A percentile compares a stretch with the other conserved stretches of the same genome.
Conservation (phyloP, 2,113 vertebrate genomes). For the Bombycilla garrulus region DNA sequence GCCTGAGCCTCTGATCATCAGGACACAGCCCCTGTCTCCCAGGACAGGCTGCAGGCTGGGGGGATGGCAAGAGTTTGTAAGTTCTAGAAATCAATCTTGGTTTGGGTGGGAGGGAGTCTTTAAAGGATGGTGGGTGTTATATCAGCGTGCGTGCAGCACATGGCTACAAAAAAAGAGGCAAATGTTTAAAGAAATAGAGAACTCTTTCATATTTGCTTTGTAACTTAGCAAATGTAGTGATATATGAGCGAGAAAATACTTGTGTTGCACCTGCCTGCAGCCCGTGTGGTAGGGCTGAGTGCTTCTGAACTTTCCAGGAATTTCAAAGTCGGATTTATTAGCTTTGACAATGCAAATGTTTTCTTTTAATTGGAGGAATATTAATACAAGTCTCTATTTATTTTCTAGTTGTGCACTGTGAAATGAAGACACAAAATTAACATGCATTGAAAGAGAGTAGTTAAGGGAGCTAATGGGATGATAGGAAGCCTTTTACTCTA, state of each 20-base stretch:
- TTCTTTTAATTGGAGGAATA: not conserved
- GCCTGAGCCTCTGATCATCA: not conserved
- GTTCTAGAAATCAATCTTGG: not conserved
- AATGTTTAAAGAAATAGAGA: not conserved
- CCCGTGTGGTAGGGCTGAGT: not conserved
- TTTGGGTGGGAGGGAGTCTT: not conserved
- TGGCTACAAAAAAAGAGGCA: not conserved
- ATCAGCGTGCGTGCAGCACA: not conserved
- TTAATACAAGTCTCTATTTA: not conserved
- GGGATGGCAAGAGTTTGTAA: rapidly evolving
- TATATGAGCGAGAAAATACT: not conserved
- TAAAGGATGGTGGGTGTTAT: not conserved
- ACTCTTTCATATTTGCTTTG: not conserved
- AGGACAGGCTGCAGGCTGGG: not conserved
- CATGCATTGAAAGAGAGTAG: not conserved
- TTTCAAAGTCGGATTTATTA: not conserved
- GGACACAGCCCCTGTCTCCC: not conserved
- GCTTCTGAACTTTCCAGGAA: not conserved
- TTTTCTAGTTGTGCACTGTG: not conserved
- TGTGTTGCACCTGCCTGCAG: not conserved
- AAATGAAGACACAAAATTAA: not conserved
- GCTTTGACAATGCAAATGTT: not conserved
- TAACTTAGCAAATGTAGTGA: not conserved
- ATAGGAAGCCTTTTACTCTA: conserved; percentile 10
- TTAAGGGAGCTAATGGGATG: not conserved